Evolutionary conservation across 2,797 vertebrate genomes (phyloP).

Genomic region (Sciurus carolinensis): DNA sequence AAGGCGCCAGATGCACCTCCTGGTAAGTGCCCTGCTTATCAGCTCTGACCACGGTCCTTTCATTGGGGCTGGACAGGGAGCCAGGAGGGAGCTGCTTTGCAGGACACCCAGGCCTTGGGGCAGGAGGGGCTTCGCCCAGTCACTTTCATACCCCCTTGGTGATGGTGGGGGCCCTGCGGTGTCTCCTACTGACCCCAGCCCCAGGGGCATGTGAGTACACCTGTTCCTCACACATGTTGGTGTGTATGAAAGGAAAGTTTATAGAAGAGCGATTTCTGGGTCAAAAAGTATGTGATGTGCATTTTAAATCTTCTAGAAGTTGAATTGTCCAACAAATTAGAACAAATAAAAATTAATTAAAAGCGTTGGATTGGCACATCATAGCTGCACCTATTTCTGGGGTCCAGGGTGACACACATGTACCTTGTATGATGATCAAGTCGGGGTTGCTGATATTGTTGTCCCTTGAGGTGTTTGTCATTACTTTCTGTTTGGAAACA

Average conservation of each 20-base stretch:
- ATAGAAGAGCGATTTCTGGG: not conserved
- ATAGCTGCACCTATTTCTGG: no score
- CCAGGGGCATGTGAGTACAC: not conserved
- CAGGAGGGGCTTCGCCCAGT: not conserved
- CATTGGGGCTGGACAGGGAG: not conserved
- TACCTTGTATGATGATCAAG: no score
- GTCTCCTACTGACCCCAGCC: fast-evolving
- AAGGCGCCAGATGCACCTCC: fast-evolving
- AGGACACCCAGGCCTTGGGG: not conserved
- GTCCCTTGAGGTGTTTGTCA: fast-evolving
- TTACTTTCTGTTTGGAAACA: not conserved
- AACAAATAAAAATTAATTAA: no score
- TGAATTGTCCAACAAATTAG: not conserved
- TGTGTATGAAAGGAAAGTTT: not conserved
- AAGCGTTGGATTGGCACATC: not conserved
- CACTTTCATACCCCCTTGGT: fast-evolving
- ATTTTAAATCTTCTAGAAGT: not conserved
- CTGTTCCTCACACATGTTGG: no score
- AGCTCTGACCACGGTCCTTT: not conserved
- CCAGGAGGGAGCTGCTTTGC: not conserved
- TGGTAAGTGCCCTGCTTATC: not conserved
- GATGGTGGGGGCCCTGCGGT: fast-evolving
- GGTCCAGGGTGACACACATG: not conserved
- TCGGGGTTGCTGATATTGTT: not conserved
- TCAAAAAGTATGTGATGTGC: not conserved